Base-by-base conservation (phyloP, 2,888 invertebrate species). In the Noctua pronuba region DNA sequence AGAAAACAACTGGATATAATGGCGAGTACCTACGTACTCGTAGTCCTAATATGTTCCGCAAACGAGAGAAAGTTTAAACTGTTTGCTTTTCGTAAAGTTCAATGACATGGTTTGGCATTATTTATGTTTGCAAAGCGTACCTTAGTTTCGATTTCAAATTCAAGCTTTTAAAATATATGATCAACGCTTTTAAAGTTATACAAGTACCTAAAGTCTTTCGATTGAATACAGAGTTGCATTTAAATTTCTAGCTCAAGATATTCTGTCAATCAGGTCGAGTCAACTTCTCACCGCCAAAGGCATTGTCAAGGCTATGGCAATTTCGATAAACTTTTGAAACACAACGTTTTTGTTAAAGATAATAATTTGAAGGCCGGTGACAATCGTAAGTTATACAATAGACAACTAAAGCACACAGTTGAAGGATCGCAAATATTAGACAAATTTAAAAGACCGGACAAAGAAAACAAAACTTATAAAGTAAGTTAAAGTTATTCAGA, bases 61-160 rank as follows among this genome's bases (percentile, higher is more conserved):
- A 70, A 79, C 49, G 13, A 77, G 85, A 70, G 85, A 84, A 87
- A 86, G 84, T 87, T 44, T 11, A 28, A n/a, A 35, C 49, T 44
- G 68, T 68, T 62, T 44, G 65, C 38, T 52, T 82, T 83, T 71
- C 31, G 60, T 71, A 10, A 49, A 79, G 84, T 84, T 84, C 66
- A 77, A 64, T 70, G 66, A 73, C 77, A 35, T 67, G 60, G 35
- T 35, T 35, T 60, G 31, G n/a, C 68, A 35, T 75, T 71, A 38
- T 35, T 38, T 62, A 24, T 58, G 65, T 49, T 13, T 44, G 13
- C 38, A 24, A 8, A 41, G 24, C 1, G 8, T 24, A 8, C 52
- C 41, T 24, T 52, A 1, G 3, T n/a, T 35, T 28, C 58, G 21
- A 16, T 6, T 77, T 46, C 28, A 60, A 49, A 38, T 16, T 5